A percentile compares a stretch with the other conserved stretches of the same genome.
Evolutionary conservation across 2,888 invertebrate genomes (phyloP).

Genomic region (Dryocosmus kuriphilus): DNA sequence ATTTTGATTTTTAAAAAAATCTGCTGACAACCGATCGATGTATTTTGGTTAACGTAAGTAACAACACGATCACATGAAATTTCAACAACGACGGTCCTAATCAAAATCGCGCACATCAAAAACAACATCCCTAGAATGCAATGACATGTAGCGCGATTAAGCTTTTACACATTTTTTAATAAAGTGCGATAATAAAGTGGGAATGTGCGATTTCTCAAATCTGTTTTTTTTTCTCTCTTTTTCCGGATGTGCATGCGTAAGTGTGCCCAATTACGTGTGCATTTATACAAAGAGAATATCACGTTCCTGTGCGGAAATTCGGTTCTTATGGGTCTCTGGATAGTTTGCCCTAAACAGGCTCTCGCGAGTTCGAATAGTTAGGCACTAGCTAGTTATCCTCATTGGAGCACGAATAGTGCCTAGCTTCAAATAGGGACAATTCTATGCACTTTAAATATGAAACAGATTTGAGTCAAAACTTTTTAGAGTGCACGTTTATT

Average conservation of each 20-base stretch:
- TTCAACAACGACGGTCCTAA: conserved; percentile 41
- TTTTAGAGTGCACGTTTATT: too few species aligned
- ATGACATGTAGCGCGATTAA: conserved; percentile 28
- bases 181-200: conserved; percentile 14
- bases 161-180: conserved; percentile 17
- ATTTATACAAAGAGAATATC: background rate
- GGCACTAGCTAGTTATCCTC: too few species aligned
- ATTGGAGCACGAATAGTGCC: too few species aligned
- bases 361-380: too few species aligned
- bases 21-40: background rate
- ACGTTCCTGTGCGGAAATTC: too few species aligned
- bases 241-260: conserved; percentile 31
- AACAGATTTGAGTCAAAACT: too few species aligned
- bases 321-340: too few species aligned
- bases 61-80: conserved; percentile 19
- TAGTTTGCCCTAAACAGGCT: too few species aligned
- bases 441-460: too few species aligned
- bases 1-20: background rate
- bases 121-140: conserved; percentile 30
- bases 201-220: conserved; percentile 39
- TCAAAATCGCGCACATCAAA: conserved; percentile 25
- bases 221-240: conserved; percentile 39
- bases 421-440: too few species aligned
- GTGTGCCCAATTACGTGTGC: conserved; percentile 23
- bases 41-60: background rate